Conservation (phyloP, 2,113 vertebrate genomes). For the Triplophysa dalaica region DNA sequence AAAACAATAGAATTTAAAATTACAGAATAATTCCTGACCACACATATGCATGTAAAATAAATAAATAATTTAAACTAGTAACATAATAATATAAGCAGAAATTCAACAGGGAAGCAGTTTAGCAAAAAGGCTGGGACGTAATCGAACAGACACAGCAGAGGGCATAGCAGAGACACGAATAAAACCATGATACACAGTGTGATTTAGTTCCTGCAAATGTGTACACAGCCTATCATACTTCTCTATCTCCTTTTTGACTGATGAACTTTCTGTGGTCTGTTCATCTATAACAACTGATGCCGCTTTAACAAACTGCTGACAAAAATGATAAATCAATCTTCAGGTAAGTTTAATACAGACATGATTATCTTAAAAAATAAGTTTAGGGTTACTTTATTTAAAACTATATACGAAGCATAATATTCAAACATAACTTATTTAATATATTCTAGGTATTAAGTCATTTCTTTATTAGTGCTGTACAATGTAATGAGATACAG, state of each 20-base stretch:
- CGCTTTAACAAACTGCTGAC: background rate
- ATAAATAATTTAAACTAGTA: too few relatives aligned
- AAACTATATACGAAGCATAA: too few relatives aligned
- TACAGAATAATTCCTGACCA: too few relatives aligned
- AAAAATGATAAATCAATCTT: background rate
- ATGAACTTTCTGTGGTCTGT: background rate
- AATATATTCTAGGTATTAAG: too few relatives aligned
- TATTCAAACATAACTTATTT: too few relatives aligned
- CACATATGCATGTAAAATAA: too few relatives aligned
- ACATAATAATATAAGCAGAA: too few relatives aligned
- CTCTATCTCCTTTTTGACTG: too few relatives aligned
- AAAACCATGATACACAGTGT: too few relatives aligned
- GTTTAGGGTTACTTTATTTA: too few relatives aligned
- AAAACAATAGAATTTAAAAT: too few relatives aligned
- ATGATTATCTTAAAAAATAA: background rate
- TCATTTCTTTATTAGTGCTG: background rate
- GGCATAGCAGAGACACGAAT: background rate
- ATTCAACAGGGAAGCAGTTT: too few relatives aligned
- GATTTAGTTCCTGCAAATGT: background rate
- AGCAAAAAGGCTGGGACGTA: background rate
- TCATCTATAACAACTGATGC: background rate
- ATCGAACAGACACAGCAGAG: background rate
- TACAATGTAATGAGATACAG: background rate
- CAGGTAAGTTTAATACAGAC: slow-evolving; percentile 1
- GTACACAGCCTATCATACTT: background rate